Base-by-base conservation (phyloP, 2,797 vertebrate genomes). In the Dermochelys coriacea region DNA sequence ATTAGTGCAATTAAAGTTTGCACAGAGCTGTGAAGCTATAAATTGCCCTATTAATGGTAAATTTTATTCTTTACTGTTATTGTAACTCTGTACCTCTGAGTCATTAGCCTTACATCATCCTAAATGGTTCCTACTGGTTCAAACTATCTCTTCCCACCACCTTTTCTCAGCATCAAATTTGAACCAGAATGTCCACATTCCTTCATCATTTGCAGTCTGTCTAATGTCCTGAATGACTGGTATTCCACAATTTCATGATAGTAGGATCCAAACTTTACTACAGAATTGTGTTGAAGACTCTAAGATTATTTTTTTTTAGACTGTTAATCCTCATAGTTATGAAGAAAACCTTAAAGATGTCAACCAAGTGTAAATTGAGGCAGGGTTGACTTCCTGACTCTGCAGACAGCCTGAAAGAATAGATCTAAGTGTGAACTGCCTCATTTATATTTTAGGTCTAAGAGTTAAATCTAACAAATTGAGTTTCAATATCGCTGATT, bases 361-460 rank as follows among this genome's bases (percentile, higher is more conserved):
- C 54, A 90, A 4, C 1, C 80, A 57, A 50, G 57, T 85, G 77
- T 87, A 87, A 68, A 80, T 1, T 77, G 16, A n/a, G 12, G 4
- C 1, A 49, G 8, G 23, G 8, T 74, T 41, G 41, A 29, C 93
- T 88, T 23, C 11, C n/a, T 83, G 34, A n/a, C 31, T 0, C 0
- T 59, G 41, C 45, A 12, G 80, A 45, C 10, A 64, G 34, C 7
- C 3, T 25, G 11, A 89, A 92, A 90, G 2, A 7, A 15, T 3
- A 87, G 75, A 45, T 29, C 31, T 64, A 15, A 41, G 75, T 49
- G 7, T 25, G n/a, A 71, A n/a, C 8, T 54, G 18, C 6, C 14
- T 84, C 83, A 12, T 47, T 51, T 85, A 57, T 3, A 34, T 77
- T 3, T 47, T 89, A 86, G 47, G 45, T 16, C 12, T 0, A 1